Base-by-base conservation (phyloP, 2,113 vertebrate genomes). In the Gracilinanus agilis region DNA sequence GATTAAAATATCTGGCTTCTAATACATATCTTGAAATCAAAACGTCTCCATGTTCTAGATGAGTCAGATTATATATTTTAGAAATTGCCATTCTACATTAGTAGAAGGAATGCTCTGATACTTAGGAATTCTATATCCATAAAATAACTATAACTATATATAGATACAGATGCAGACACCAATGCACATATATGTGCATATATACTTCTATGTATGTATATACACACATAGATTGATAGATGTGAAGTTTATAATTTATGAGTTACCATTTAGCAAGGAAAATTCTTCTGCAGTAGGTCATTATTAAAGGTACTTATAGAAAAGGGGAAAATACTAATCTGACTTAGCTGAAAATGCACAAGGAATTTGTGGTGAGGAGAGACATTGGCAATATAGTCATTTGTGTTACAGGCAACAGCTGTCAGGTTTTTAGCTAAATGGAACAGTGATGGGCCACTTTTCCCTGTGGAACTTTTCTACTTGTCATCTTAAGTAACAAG, bases 361-460 rank as follows among this genome's bases (percentile, higher is more conserved):
- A 92, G 29, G 55, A 95, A 58, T 25, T 88, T 24, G 83, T 93
- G 88, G 1, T 40, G 58, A 54, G 11, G 27, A 2, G n/a, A 92
- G n/a, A 44, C 88, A 92, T 10, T 54, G 93, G 9, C 34, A 92
- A 53, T n/a, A 25, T 25, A 91, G 27, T 8, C 0, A 19, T 25
- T 11, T 94, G 34, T 67, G 8, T 91, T 93, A 44, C 27, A 0
- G 88, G 56, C 92, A 49, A 53, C 44, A 90, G 54, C 29, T 90
- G 27, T 34, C n/a, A 94, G 40, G 8, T 90, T 93, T 95, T 96
- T 44, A 53, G 29, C 13, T 53, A 89, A 94, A 92, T 67, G 21
- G 49, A 94, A 1, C 29, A 75, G 13, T 92, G 34, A 83, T 88
- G 23, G 58, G 9, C 93, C 13, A 55, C 0, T 1, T 40, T 92